Conservation (phyloP, 2,113 vertebrate genomes). For the Hystrix brachyura region DNA sequence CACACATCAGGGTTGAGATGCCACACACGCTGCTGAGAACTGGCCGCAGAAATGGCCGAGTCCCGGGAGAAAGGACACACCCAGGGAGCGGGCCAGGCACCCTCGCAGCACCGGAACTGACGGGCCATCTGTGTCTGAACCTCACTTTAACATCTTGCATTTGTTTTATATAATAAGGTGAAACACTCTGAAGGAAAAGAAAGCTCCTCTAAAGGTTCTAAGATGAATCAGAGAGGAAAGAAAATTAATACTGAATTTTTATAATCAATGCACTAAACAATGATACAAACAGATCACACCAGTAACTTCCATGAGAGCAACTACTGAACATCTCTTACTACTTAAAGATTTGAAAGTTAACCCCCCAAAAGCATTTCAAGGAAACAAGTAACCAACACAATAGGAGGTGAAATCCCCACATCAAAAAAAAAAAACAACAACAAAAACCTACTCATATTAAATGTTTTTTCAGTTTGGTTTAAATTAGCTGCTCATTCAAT, state of each 20-base stretch:
- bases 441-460: background rate
- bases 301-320: slow-evolving; percentile 15
- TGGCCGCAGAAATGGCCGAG: background rate
- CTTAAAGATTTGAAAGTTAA: slow-evolving; percentile 11
- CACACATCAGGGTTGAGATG: slow-evolving; percentile 4
- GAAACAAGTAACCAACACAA: slow-evolving; percentile 44
- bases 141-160: background rate
- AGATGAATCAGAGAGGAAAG: slow-evolving; percentile 8
- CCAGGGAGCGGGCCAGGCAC: background rate
- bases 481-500: slow-evolving; percentile 32
- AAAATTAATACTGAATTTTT: slow-evolving; percentile 60
- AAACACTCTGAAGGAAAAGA: slow-evolving; percentile 63
- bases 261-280: slow-evolving; percentile 3
- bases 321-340: background rate
- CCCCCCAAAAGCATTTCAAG: background rate
- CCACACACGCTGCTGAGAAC: background rate
- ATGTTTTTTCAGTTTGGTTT: background rate
- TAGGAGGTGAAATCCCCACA: background rate
- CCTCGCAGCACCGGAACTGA: background rate
- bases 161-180: slow-evolving; percentile 48
- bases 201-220: slow-evolving; percentile 41
- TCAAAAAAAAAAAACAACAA: slow-evolving; percentile 18
- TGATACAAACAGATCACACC: slow-evolving; percentile 7
- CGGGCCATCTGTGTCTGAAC: background rate
- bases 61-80: slow-evolving; percentile 3